Conservation (phyloP, 2,113 vertebrate species). For the Helogale parvula region DNA sequence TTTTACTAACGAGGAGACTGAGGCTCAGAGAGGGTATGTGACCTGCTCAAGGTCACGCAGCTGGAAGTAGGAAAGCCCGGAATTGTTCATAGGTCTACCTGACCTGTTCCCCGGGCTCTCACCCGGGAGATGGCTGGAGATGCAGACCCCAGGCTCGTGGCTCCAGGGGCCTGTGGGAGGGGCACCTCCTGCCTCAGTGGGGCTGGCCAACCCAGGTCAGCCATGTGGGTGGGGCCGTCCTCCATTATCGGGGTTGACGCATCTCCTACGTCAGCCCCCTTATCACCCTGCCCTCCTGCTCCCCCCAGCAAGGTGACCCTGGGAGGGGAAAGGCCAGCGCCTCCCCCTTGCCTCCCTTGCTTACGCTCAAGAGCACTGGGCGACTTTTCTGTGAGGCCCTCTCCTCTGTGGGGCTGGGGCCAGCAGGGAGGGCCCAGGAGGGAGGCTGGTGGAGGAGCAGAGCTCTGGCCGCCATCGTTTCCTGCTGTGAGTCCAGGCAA, state of each 20-base stretch:
- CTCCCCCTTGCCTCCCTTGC: conserved; percentile 28
- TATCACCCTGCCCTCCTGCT: conserved; percentile 70
- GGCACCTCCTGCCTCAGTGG: conserved; percentile 13
- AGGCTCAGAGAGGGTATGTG: conserved; percentile 7
- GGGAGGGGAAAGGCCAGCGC: conserved; percentile 50
- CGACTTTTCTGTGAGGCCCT: not conserved
- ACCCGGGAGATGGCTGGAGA: not conserved
- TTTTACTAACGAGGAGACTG: not conserved
- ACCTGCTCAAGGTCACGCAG: not conserved
- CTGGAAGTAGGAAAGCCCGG: not conserved
- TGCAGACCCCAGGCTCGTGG: not conserved
- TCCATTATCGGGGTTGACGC: conserved; percentile 68
- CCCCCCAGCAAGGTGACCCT: conserved; percentile 76
- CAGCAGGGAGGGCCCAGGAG: not conserved
- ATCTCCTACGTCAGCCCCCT: conserved; percentile 77
- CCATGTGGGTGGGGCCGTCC: conserved; percentile 38
- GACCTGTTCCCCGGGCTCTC: not conserved
- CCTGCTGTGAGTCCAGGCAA: not conserved
- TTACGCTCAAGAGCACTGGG: not conserved
- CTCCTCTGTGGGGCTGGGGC: not conserved
- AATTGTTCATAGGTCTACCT: not conserved
- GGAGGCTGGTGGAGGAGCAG: not conserved
- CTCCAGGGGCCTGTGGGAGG: not conserved
- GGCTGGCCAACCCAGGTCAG: not conserved
- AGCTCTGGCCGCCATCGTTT: not conserved